Evolutionary conservation across 53 echinoderm and acorn worm species (phyloP).

Genomic region (Zoroaster sp.): DNA sequence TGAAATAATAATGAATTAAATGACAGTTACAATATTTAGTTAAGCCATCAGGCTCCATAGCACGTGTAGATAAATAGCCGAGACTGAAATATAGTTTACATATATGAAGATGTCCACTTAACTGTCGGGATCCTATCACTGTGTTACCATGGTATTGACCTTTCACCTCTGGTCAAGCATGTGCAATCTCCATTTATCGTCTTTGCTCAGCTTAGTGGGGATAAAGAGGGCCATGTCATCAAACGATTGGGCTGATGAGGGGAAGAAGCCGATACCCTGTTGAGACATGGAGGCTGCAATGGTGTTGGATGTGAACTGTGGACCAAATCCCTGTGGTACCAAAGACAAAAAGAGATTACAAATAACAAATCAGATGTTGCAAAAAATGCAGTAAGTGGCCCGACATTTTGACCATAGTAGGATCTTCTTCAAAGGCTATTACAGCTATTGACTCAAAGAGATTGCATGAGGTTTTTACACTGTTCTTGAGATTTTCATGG

Average conservation of each 20-base stretch:
- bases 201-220: slow-evolving; percentile 86
- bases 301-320: slow-evolving; percentile 78
- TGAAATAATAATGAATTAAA: too few species aligned
- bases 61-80: background rate
- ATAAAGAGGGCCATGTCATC: slow-evolving; percentile 77
- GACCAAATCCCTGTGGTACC: slow-evolving; percentile 71
- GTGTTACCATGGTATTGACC: too few species aligned
- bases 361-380: background rate
- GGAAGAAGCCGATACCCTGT: slow-evolving; percentile 7
- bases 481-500: too few species aligned
- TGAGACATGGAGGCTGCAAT: slow-evolving; percentile 69
- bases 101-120: background rate
- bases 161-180: slow-evolving; percentile 79
- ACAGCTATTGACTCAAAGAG: too few species aligned
- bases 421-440: too few species aligned
- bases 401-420: too few species aligned
- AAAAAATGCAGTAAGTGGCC: too few species aligned
- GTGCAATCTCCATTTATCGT: slow-evolving; percentile 91
- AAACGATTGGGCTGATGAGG: background rate
- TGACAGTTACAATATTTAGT: too few species aligned
- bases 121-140: background rate
- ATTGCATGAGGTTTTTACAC: too few species aligned
- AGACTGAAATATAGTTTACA: too few species aligned
- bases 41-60: background rate
- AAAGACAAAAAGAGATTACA: background rate